Evolutionary conservation across 2,113 vertebrate species (phyloP).

Genomic region (Sinocyclocheilus anshuiensis): DNA sequence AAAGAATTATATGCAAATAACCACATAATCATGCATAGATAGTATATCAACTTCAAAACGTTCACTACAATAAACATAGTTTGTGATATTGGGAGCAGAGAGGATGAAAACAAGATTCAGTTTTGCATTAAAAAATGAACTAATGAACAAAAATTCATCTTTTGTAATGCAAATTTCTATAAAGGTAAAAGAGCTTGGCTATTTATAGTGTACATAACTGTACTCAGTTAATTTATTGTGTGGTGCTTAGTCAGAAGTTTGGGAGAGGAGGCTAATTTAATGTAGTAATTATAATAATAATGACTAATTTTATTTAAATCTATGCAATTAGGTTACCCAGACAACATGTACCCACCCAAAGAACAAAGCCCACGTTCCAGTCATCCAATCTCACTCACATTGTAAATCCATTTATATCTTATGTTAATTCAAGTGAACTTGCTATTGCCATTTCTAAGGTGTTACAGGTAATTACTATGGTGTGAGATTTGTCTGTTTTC

Average conservation of each 20-base stretch:
- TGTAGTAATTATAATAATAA: constrained; percentile 5
- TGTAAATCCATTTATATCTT: not conserved
- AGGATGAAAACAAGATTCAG: not conserved
- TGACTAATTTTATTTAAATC: constrained; percentile 1
- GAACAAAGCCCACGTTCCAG: not conserved
- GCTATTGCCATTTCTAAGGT: not conserved
- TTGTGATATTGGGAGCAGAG: not conserved
- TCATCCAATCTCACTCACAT: not conserved
- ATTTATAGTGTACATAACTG: not conserved
- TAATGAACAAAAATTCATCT: not conserved
- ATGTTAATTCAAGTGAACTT: not conserved
- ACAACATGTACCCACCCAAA: not conserved
- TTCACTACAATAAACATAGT: too few relatives aligned
- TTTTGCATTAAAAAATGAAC: not conserved
- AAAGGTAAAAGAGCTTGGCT: not conserved
- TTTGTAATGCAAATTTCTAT: constrained; percentile 25
- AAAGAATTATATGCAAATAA: constrained; percentile 11
- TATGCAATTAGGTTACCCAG: constrained; percentile 25
- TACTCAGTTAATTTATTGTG: not conserved
- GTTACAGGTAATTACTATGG: constrained; percentile 2
- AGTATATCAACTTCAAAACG: not conserved
- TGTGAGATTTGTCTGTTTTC: not conserved
- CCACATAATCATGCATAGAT: not conserved
- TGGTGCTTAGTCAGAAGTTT: not conserved
- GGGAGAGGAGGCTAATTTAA: not conserved